Evolutionary conservation across 37 sponge, comb jelly and placozoan genomes (phyloP).

Genomic region (Spongilla lacustris): DNA sequence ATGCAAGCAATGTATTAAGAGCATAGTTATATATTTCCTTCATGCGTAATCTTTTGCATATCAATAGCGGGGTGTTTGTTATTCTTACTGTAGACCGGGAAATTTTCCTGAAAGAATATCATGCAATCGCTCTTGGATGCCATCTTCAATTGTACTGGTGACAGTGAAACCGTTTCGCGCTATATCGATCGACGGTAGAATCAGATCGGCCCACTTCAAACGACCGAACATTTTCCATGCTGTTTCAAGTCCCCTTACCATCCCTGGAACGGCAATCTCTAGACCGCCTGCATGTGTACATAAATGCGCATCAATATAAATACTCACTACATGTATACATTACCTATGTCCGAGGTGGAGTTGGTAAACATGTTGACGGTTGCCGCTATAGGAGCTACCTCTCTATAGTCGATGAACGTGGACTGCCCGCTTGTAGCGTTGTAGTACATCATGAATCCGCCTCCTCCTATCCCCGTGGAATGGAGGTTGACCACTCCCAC

Average conservation of each 20-base stretch:
- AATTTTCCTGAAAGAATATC: constrained; percentile 32
- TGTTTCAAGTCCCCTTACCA: constrained; percentile 61
- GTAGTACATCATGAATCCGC: constrained; percentile 95
- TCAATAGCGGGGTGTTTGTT: not conserved
- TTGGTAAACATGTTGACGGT: constrained; percentile 10
- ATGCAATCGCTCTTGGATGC: constrained; percentile 33
- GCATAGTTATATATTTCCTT: no score
- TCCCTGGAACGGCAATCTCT: constrained; percentile 83
- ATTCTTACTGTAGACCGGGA: constrained; percentile 46
- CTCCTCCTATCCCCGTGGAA: constrained; percentile 95
- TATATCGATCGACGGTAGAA: constrained; percentile 69
- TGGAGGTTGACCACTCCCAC: constrained; percentile 90
- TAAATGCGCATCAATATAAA: not conserved
- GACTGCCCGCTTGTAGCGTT: constrained; percentile 44
- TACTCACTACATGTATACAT: not conserved
- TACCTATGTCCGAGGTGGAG: not conserved
- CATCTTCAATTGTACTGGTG: constrained; percentile 45
- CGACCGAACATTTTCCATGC: constrained; percentile 74
- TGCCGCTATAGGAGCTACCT: constrained; percentile 74
- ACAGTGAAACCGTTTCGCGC: constrained; percentile 81
- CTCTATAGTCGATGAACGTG: constrained; percentile 84
- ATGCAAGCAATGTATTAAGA: no score
- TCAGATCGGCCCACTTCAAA: constrained; percentile 65
- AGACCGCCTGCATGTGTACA: constrained; percentile 61
- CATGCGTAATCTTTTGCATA: no score